phyloP scores from a whole-genome alignment of 2,888 invertebrate genomes.

The Drosophila setosimentum region DNA sequence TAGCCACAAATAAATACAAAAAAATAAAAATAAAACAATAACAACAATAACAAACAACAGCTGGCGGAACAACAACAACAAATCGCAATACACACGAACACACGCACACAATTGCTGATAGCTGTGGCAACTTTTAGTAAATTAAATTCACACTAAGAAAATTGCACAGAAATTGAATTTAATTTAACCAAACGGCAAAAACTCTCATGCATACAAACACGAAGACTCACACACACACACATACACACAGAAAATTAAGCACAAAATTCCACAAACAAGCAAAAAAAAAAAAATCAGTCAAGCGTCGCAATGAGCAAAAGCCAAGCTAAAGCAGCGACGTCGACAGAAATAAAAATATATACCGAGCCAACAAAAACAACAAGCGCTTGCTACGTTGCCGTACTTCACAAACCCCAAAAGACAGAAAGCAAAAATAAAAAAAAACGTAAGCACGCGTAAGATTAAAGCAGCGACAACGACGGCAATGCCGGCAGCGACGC shows the following conservation, averaged over 20 bases:
- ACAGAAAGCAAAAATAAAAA: conserved; percentile 22
- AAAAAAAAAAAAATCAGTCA: conserved; percentile 55
- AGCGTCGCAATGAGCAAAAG: conserved; percentile 54
- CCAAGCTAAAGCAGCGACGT: conserved; percentile 62
- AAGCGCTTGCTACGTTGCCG: conserved; percentile 59
- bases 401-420: conserved; percentile 62
- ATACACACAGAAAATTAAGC: conserved; percentile 65
- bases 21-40: conserved; percentile 22
- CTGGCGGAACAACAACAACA: conserved; percentile 33
- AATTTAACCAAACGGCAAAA: conserved; percentile 70
- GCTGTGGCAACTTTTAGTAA: conserved; percentile 54
- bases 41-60: conserved; percentile 55
- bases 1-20: conserved; percentile 65
- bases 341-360: conserved; percentile 61
- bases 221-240: conserved; percentile 25
- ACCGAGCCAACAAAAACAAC: conserved; percentile 38
- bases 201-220: conserved; percentile 21
- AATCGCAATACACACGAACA: conserved; percentile 22
- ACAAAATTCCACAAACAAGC: conserved; percentile 74
- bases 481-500: conserved; percentile 38
- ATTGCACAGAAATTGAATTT: conserved; percentile 73
- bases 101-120: conserved; percentile 23
- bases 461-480: conserved; percentile 66
- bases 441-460: conserved; percentile 73
- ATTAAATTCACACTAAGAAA: conserved; percentile 74